phyloP scores from a whole-genome alignment of 2,888 invertebrate species.

The Steinernema carpocapsae region DNA sequence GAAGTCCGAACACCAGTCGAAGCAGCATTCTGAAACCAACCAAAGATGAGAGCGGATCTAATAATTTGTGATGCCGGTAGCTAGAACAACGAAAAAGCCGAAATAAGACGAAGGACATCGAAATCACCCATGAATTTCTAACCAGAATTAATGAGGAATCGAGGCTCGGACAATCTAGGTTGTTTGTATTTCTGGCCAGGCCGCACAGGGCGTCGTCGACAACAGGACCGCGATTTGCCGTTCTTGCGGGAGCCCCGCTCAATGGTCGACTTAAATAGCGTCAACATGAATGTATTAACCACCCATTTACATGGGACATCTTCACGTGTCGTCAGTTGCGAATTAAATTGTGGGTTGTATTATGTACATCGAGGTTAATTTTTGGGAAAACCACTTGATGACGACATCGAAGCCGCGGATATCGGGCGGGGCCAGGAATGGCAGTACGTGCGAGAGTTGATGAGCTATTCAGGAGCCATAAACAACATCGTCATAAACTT shows the following conservation, averaged over 20 bases:
- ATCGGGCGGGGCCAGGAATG: not conserved
- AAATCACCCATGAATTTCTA: too few species aligned
- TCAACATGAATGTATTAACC: not conserved
- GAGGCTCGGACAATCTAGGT: too few species aligned
- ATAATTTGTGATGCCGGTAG: too few species aligned
- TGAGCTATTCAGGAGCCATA: not conserved
- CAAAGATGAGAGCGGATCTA: not conserved
- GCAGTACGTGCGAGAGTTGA: not conserved
- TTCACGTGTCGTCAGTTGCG: not conserved
- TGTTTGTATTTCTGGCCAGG: too few species aligned
- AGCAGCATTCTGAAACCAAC: slow-evolving; percentile 20
- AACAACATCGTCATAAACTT: too few species aligned
- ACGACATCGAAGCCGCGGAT: not conserved
- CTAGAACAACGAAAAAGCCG: too few species aligned
- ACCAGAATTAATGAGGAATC: too few species aligned
- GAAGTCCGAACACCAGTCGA: not conserved
- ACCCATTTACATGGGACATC: not conserved
- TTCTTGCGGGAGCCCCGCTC: too few species aligned
- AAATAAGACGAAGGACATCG: too few species aligned
- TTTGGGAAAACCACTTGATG: slow-evolving; percentile 3
- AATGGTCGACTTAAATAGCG: too few species aligned
- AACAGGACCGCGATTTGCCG: too few species aligned
- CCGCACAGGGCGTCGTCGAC: too few species aligned
- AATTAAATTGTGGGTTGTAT: not conserved
- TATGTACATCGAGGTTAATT: slow-evolving; percentile 19